Base-by-base conservation (phyloP, 2,888 invertebrate species). In the Barypeithes pellucidus region DNA sequence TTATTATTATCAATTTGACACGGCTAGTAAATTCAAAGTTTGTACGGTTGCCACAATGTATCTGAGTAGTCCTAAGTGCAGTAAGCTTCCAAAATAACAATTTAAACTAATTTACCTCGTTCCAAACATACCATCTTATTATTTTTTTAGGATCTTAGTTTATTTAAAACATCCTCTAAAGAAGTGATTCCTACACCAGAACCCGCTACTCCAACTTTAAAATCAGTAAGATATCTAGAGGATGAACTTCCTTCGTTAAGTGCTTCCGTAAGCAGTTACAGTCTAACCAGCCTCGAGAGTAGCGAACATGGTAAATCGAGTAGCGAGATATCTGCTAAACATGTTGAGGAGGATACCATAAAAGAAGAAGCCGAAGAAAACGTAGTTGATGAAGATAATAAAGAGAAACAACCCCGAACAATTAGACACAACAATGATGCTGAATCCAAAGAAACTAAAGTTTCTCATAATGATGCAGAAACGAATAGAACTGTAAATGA, bases 151-250 rank as follows among this genome's bases (percentile, higher is more conserved):
- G 76, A 78, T 20, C 60, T 67, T 41, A 61, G 47, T n/a, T 36
- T 57, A 29, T 75, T 75, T 22, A 78, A 78, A 60, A 59, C 75
- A 1, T 12, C 69, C 9, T 78, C 78, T n/a, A 79, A 77, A 60
- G 78, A 78, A 66, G 24, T 75, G 12, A 22, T 78, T 3, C 67
- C 75, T 3, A 24, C 33, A 3, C 54, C 66, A 50, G 78, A 76
- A 33, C 70, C 12, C 4, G 54, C 63, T 12, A 75, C 72, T 0
- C 73, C 78, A n/a, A 75, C 76, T 11, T 50, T 80, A 16, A 77
- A 77, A 65, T 76, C 78, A 11, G 73, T 80, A 1, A 74, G 67
- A 52, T 76, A 76, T 20, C 50, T 78, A 9, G 75, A 77, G 33
- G 67, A 75, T 9, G 76, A 78, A 16, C 54, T 74, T 39, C 62